Evolutionary conservation across 2,888 invertebrate species (phyloP), one percentile per base, ranked within the genome.

Genomic region (Brenthis ino): DNA sequence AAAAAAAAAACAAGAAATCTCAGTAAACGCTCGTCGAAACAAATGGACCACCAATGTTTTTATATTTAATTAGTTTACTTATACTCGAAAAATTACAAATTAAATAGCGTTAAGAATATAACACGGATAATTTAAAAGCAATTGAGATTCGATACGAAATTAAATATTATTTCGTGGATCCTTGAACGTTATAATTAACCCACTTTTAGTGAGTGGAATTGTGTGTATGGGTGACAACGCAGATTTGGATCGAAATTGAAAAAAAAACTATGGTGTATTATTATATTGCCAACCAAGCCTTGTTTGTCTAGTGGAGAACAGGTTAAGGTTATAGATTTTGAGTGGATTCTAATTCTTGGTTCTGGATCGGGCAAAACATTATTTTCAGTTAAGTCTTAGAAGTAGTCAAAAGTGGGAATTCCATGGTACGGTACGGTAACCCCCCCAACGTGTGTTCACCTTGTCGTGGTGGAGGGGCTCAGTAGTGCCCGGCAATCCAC

Each of bases 121-220:
- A 57, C 51, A 55, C 28, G 54, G 56, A 51, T 60, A 60, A 70
- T 67, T 64, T 70, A 67, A 61, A 33, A 61, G 50, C 60, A 16
- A 61, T 61, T 67, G 57, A 24, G 20, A 64, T 50, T 61, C 58
- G 53, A 65, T 51, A 65, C 53, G 64, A 68, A 72, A 70, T 69
- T 65, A 72, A 71, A 71, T 68, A 64, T 70, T 60, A 71, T 69
- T 65, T 68, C 64, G 68, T 71, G 61, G 64, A 68, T 64, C 68
- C 74, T 74, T 70, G 73, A 69, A 72, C 66, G 72, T 71, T 73
- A 77, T 77, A 76, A 78, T 79, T 79, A 79, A 80, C 80, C 79
- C 72, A 75, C 74, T 77, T 79, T 72, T 65, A 63, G 73, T 66
- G 75, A 78, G 75, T 70, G 75, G 68, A 53, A 37, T 28, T n/a